phyloP scores from a whole-genome alignment of 2,888 invertebrate genomes.

The Nemapogon koenigi region DNA sequence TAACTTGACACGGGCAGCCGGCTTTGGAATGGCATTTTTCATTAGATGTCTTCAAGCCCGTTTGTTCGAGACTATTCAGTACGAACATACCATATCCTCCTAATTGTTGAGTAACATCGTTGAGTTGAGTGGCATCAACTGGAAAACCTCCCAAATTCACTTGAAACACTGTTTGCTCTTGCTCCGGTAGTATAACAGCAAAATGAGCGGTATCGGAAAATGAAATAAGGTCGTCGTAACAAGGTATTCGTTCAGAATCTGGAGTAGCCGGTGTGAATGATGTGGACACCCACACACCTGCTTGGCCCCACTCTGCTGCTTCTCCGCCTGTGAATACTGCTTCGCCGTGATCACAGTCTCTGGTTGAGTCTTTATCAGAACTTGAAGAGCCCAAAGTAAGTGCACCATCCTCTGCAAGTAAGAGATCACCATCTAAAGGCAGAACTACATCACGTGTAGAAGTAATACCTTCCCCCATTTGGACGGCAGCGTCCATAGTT shows the following conservation, averaged over 20 bases:
- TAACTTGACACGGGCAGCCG: conserved; percentile 49
- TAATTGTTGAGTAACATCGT: conserved; percentile 26
- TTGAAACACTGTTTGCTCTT: too few species aligned
- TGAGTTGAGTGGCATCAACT: too few species aligned
- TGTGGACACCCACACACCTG: conserved; percentile 46
- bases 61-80: not conserved
- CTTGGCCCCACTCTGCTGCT: conserved; percentile 47
- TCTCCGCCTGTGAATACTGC: conserved; percentile 31
- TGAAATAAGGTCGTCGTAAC: conserved; percentile 43
- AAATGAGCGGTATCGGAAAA: conserved; percentile 35
- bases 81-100: conserved; percentile 18
- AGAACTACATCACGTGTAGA: conserved; percentile 34
- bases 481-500: conserved; percentile 27
- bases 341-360: conserved; percentile 32
- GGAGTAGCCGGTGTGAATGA: conserved; percentile 53
- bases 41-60: not conserved
- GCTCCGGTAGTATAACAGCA: conserved; percentile 32
- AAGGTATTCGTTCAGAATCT: conserved; percentile 52
- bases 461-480: conserved; percentile 27
- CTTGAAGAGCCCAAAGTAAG: conserved; percentile 29
- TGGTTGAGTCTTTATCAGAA: conserved; percentile 28
- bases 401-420: conserved; percentile 32
- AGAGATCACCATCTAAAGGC: conserved; percentile 43
- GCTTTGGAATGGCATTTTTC: conserved; percentile 23
- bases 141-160: too few species aligned